Evolutionary conservation across 1,140 invertebrate species (phyloP), one percentile per base, ranked within the genome.

Genomic region (Saccostrea glomerata): DNA sequence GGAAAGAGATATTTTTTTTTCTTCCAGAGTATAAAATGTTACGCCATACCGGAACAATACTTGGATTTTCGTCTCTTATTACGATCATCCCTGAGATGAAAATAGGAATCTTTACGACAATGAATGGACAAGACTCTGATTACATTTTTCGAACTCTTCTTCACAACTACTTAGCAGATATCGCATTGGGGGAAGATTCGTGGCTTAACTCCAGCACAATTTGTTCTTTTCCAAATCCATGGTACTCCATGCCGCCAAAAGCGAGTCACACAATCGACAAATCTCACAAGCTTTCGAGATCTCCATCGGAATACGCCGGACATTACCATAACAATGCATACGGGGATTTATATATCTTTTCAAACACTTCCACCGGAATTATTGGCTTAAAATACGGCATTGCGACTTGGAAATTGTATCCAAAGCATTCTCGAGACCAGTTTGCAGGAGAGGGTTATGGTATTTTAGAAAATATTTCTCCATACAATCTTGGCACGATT

Each of bases 111-210:
- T 90, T 90, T 70, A 89, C 85, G 15, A 84, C 88, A 47, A 87
- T 89, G 88, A 89, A 56, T 36, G 90, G 90, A 25, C 55, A 55
- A 20, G 90, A 90, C 40, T 25, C 84, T 5, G 58, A 84, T 40
- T 90, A 86, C n/a, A 84, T 82, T 5, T 89, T 84, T 20, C 77
- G 90, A 12, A 85, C 56, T 47, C 82, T 88, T 12, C 73, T 90
- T 23, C 89, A 91, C 47, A 90, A 87, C 25, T 91, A 90, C 60
- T 40, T 91, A 11, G 86, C 86, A n/a, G 90, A 91, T 54, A 23
- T 87, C 0, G 30, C 70, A 7, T 55, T 91, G n/a, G 90, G 89
- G 1, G 86, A 86, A 23, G 70, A 30, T 3, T 86, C 90, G 13
- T 91, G 89, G 89, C 77, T 91, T 0, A 90, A 90, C 40, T 63